phyloP scores from a whole-genome alignment of 2,113 vertebrate genomes.

The Mus pahari region DNA sequence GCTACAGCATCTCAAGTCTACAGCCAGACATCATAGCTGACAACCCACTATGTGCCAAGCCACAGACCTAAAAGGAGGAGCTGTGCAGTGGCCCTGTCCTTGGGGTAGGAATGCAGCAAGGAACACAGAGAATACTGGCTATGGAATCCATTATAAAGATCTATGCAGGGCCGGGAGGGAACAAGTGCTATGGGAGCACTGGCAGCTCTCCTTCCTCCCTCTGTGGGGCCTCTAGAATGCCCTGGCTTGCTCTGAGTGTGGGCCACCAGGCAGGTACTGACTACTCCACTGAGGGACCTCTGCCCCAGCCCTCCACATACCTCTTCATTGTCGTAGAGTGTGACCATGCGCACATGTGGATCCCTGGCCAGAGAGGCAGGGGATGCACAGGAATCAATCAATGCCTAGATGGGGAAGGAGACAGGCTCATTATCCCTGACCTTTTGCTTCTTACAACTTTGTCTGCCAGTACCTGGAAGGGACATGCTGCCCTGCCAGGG shows the following conservation, averaged over 20 bases:
- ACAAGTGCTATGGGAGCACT: background rate
- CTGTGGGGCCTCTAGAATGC: background rate
- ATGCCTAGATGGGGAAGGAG: constrained; percentile 86
- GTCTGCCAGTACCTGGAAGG: background rate
- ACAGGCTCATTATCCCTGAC: background rate
- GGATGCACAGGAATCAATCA: constrained; percentile 90
- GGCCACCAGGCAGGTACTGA: background rate
- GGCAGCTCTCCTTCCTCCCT: background rate
- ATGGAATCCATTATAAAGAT: background rate
- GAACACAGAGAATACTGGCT: background rate
- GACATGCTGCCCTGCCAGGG: no score
- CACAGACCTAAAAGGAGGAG: background rate
- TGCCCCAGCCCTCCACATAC: constrained; percentile 74
- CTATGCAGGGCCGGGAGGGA: background rate
- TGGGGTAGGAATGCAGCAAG: background rate
- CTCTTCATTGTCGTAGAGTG: constrained; percentile 98
- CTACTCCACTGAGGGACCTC: background rate
- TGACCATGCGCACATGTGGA: constrained; percentile 93
- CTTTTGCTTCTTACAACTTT: background rate
- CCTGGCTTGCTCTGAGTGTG: background rate
- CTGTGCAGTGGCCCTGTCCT: background rate
- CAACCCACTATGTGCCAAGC: background rate
- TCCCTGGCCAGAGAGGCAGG: constrained; percentile 90
- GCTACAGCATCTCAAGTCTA: fast-evolving
- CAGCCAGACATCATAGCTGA: background rate